Evolutionary conservation across 1,140 invertebrate genomes (phyloP), one percentile per base, ranked within the genome.

Genomic region (Drosophila rufa): DNA sequence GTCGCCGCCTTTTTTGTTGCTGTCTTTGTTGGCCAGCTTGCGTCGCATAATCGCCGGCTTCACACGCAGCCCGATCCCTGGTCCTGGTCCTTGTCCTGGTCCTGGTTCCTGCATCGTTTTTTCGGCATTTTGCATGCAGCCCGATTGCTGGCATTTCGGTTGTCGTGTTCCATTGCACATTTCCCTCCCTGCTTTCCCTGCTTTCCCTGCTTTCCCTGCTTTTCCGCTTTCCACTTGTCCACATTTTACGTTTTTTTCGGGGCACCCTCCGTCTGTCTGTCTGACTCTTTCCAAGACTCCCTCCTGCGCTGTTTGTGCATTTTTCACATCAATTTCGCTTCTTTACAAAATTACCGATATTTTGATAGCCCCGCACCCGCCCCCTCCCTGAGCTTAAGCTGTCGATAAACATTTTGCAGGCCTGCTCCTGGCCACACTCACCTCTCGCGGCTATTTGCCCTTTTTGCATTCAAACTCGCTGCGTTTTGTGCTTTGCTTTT

Each of bases 41-140:
- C 81, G 79, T 89, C 70, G 81, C 85, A 90, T 90, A 89, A 89
- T 89, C 81, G 85, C 73, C 78, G 47, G 78, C 84, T 85, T 89
- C 84, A 90, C 84, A 89, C 84, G 77, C 85, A 68, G 65, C 45
- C 71, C 46, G 14, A 9, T 48, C 22, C 46, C n/a, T 19, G 40
- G 15, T 42, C 15, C 40, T n/a, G 40, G 40, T 3, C 22, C 22
- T 22, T 1, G 19, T 4, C 7, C 51, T 22, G 17, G 19, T 22
- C 33, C 33, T 11, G 33, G 40, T 4, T n/a, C 4, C 40, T 7
- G 22, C 53, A 50, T 56, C 58, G 65, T 79, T 85, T 73, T 86
- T 86, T 80, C 36, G 76, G 76, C 77, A 83, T 68, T 76, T 77
- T 69, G 61, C 60, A 62, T 64, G 59, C 42, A 71, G 65, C 50